These are phyloP conservation scores for Dolichoris vasculosae DNA, from an alignment of 1,140 invertebrate genomes.

Conservation along the genomic window DNA sequence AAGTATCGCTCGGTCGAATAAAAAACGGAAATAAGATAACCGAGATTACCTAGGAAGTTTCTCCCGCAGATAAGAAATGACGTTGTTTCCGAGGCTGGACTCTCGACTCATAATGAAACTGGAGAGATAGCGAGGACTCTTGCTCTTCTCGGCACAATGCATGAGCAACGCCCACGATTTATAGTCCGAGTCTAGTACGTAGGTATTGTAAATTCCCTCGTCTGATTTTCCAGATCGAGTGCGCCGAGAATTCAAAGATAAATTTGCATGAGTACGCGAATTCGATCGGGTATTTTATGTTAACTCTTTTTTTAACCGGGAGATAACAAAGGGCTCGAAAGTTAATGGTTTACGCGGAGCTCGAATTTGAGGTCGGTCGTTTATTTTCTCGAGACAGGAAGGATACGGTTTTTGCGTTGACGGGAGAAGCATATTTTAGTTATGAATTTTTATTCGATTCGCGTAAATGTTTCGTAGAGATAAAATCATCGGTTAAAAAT, in stretches of 20 bases:
- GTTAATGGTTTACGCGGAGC: neutral
- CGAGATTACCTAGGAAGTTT: constrained; percentile 75
- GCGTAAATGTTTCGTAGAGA: too few relatives aligned
- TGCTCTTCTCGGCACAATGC: constrained; percentile 89
- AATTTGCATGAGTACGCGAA: neutral
- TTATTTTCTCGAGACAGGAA: too few relatives aligned
- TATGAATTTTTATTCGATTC: too few relatives aligned
- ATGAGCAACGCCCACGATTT: constrained; percentile 86
- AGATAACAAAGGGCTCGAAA: neutral
- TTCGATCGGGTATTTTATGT: neutral
- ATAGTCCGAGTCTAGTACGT: constrained; percentile 88
- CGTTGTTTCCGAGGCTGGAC: constrained; percentile 76
- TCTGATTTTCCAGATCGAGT: constrained; percentile 73
- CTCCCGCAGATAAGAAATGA: constrained; percentile 77
- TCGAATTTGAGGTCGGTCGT: too few relatives aligned
- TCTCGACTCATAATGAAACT: constrained; percentile 87
- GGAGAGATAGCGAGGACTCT: constrained; percentile 85
- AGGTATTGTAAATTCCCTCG: constrained; percentile 92
- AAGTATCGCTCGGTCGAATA: neutral
- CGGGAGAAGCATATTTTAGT: too few relatives aligned
- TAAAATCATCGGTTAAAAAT: too few relatives aligned
- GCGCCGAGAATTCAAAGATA: constrained; percentile 32
- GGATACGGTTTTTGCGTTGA: too few relatives aligned
- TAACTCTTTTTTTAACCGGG: neutral
- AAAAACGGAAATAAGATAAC: neutral